These are phyloP conservation scores for Campopleginae sp. DNA, from an alignment of 2,888 invertebrate genomes.

Conservation along the genomic window DNA sequence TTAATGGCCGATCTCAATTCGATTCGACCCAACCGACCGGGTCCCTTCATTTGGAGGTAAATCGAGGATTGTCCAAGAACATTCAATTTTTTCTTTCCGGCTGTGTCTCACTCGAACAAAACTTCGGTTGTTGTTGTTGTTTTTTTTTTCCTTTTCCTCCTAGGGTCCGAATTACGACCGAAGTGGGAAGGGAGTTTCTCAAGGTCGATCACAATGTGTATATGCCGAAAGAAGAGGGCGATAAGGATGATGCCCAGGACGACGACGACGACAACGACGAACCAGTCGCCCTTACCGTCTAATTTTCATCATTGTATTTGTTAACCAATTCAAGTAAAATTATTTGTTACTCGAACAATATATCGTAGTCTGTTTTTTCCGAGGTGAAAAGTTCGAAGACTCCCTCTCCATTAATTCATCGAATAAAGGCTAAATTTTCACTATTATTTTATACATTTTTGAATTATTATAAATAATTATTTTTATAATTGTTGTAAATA, in stretches of 20 bases:
- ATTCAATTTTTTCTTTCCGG: not conserved
- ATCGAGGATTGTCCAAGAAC: conserved; percentile 65
- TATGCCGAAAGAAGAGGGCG: conserved; percentile 65
- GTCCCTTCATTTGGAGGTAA: conserved; percentile 89
- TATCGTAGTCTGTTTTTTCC: not conserved
- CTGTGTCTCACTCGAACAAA: not conserved
- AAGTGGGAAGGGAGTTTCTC: conserved; percentile 88
- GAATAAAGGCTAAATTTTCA: too few species aligned
- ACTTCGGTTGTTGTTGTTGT: conserved; percentile 34
- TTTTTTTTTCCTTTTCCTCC: too few species aligned
- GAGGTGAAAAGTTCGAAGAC: not conserved
- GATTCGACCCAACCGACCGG: conserved; percentile 88
- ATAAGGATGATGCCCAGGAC: conserved; percentile 75
- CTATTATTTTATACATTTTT: too few species aligned
- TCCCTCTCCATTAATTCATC: not conserved
- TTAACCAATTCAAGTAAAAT: conserved; percentile 40
- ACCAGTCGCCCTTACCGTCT: conserved; percentile 50
- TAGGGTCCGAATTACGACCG: conserved; percentile 88
- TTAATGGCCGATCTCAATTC: conserved; percentile 88
- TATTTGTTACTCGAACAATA: conserved; percentile 7
- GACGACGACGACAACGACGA: conserved; percentile 76
- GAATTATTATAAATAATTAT: not conserved
- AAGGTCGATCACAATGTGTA: conserved; percentile 87
- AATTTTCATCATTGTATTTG: conserved; percentile 40
- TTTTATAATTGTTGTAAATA: not conserved